Evolutionary conservation across 2,888 invertebrate genomes (phyloP), one percentile per base, ranked within the genome.

Genomic region (Synanthedon tipuliformis): DNA sequence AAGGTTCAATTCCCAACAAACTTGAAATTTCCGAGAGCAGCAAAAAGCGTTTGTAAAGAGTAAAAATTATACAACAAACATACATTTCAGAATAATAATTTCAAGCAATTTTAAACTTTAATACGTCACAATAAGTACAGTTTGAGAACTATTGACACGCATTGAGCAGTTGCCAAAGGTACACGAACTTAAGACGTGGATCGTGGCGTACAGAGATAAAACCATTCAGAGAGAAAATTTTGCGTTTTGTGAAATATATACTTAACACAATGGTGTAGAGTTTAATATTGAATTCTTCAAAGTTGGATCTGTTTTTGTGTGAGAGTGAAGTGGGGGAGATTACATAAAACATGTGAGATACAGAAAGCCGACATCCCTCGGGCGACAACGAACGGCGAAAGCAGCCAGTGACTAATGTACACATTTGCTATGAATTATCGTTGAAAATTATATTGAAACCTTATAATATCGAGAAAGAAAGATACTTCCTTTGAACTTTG

Each of bases 291-390:
- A 45, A 12, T 13, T 15, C 7, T 12, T 7, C 7, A 45, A 13
- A 45, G 8, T 45, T 45, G 45, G 45, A 13, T 45, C 15, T 13
- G 10, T 45, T 58, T 54, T 57, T 62, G 62, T 65, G 60, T 58
- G 61, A 66, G 66, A 62, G 54, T 59, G 59, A 66, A 70, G 75
- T 66, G 74, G 76, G 78, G 62, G 62, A 66, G 63, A 66, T 80
- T 78, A 80, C 80, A 81, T 83, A 83, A 81, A 83, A 75, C 68
- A 68, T 66, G 70, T 67, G 75, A 75, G 71, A 63, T 68, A 72
- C 75, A 75, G 75, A 77, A 75, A 76, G 72, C 68, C 66, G 64
- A 62, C 68, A 69, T 71, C 72, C 78, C 80, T 78, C 71, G 57
- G 76, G 78, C 75, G 66, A 73, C 66, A 68, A 62, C 68, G 64